A percentile compares a stretch with the other conserved stretches of the same genome.
Conservation (phyloP, 2,888 invertebrate species). For the Pyrgus malvae region DNA sequence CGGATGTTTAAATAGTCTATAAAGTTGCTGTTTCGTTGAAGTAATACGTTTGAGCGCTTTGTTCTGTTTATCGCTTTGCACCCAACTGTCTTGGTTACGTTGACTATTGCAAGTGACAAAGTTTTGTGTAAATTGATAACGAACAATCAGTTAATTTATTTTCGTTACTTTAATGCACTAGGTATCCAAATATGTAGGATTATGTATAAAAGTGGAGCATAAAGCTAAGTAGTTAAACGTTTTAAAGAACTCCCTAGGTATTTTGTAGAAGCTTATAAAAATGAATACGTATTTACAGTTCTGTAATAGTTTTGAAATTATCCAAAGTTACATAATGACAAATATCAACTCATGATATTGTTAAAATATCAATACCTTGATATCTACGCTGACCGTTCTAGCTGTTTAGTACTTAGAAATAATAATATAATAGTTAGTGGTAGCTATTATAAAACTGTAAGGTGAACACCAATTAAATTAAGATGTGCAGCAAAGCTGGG, state of each 20-base stretch:
- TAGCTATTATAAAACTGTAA: slow-evolving; percentile 44
- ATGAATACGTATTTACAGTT: too few relatives aligned
- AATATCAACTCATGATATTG: too few relatives aligned
- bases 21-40: slow-evolving; percentile 16
- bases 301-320: too few relatives aligned
- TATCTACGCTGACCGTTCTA: slow-evolving; percentile 4
- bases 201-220: not conserved
- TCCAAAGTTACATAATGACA: not conserved
- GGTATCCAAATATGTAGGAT: slow-evolving; percentile 31
- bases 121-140: slow-evolving; percentile 13
- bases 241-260: too few relatives aligned
- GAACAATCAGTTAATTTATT: slow-evolving; percentile 16
- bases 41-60: not conserved
- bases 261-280: too few relatives aligned
- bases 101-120: not conserved
- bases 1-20: slow-evolving; percentile 13
- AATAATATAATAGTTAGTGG: too few relatives aligned
- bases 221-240: not conserved
- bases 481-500: slow-evolving; percentile 29
- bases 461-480: slow-evolving; percentile 61
- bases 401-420: slow-evolving; percentile 1
- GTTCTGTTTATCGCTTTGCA: slow-evolving; percentile 1
- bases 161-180: slow-evolving; percentile 31
- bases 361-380: not conserved
- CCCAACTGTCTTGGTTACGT: slow-evolving; percentile 3